Evolutionary conservation across 2,113 vertebrate genomes (phyloP), one percentile per base, ranked within the genome.

Genomic region (Chaetodon trifascialis): DNA sequence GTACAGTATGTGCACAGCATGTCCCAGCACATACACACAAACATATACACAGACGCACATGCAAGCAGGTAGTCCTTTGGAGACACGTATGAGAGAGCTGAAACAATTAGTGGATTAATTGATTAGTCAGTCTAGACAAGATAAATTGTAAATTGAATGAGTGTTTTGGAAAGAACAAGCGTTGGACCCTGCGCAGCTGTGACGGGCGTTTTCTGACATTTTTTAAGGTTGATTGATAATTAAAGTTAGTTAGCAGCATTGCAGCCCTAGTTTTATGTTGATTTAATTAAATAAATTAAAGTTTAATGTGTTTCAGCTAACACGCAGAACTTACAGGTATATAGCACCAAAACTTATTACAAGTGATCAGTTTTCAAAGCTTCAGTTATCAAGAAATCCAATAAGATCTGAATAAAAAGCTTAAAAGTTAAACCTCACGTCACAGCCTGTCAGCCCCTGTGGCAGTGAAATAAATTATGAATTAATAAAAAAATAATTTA

Each of bases 341-440:
- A 65, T 12, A 8, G 7, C n/a, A 38, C 12, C 15, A 19, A 59
- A 69, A 47, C n/a, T 42, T 65, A 21, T 52, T 11, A 54, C 2
- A 14, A 11, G n/a, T 21, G 36, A 23, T 40, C 12, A 34, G 38
- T 68, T 65, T 74, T 64, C 34, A 67, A 44, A 14, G 9, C 44
- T 72, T 59, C 5, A 40, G 15, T 62, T 72, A 23, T n/a, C 6
- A 73, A 68, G 9, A 58, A 76, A 56, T 11, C 15, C 19, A 12
- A 9, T 14, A 17, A 47, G 11, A 60, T 69, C 34, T 30, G 19
- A 69, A 36, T 51, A 47, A 70, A 70, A 38, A 67, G 6, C 73
- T 63, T 71, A 15, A 55, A 30, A 38, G n/a, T 80, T 21, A 25
- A 64, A 46, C 64, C 62, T 76, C 4, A 19, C 36, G 14, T 63